phyloP scores from a whole-genome alignment of 2,113 vertebrate species.

The Dryoscopus gambensis region DNA sequence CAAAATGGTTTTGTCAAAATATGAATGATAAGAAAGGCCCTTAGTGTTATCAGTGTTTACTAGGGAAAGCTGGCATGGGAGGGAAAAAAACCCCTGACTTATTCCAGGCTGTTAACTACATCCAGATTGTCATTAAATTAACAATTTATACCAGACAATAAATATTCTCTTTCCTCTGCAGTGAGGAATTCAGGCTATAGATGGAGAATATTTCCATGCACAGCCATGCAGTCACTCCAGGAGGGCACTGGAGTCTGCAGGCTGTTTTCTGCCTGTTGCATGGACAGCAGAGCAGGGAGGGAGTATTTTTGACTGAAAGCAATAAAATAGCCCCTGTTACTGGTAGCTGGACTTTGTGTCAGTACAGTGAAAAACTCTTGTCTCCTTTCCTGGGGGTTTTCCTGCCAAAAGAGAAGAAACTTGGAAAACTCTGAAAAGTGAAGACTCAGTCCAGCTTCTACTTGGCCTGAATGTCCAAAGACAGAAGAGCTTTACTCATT shows the following conservation, averaged over 20 bases:
- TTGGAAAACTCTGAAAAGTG: neutral
- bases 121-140: neutral
- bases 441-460: neutral
- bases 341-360: neutral
- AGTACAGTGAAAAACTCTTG: neutral
- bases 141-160: neutral
- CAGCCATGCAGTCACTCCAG: neutral
- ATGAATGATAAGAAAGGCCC: neutral
- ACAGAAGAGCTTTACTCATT: neutral
- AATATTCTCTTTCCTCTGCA: neutral
- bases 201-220: neutral
- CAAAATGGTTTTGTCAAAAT: slow-evolving; percentile 1
- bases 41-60: neutral
- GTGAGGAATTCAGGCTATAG: neutral
- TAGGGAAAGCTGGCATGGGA: neutral
- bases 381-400: neutral
- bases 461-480: neutral
- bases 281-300: neutral
- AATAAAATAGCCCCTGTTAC: neutral
- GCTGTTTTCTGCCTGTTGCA: neutral
- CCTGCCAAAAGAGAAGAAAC: neutral
- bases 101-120: neutral
- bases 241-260: neutral
- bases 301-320: neutral
- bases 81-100: neutral